phyloP scores from a whole-genome alignment of 2,113 vertebrate genomes.

The Motacilla tschutschensis region DNA sequence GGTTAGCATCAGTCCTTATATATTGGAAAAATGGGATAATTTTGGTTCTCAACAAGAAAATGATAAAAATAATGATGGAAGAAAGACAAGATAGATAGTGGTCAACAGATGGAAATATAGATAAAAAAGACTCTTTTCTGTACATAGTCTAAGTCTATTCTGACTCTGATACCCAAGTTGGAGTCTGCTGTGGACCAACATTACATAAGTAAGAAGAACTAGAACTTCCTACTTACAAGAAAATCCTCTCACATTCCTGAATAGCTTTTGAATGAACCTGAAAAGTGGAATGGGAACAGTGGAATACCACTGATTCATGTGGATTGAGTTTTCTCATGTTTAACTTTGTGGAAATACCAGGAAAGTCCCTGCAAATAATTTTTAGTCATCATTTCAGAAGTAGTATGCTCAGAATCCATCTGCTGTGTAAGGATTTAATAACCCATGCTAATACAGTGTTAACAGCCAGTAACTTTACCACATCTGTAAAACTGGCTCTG shows the following conservation, averaged over 20 bases:
- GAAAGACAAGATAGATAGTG: not conserved
- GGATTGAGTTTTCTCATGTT: not conserved
- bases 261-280: not conserved
- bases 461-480: not conserved
- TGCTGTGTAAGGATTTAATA: not conserved
- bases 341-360: not conserved
- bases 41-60: not conserved
- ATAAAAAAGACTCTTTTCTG: not conserved
- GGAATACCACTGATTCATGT: not conserved
- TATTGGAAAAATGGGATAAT: not conserved
- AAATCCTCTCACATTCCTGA: not conserved
- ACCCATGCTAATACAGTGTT: not conserved
- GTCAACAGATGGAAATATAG: not conserved
- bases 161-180: not conserved
- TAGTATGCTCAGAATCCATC: not conserved
- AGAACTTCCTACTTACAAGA: not conserved
- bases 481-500: not conserved
- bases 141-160: not conserved
- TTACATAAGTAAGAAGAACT: not conserved
- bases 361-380: not conserved
- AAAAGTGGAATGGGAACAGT: not conserved
- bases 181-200: not conserved
- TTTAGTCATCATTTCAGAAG: not conserved
- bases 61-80: not conserved
- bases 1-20: not conserved